These are phyloP conservation scores for Pogonognathellus flavescens DNA, from an alignment of 1,140 invertebrate genomes.

Conservation along the genomic window DNA sequence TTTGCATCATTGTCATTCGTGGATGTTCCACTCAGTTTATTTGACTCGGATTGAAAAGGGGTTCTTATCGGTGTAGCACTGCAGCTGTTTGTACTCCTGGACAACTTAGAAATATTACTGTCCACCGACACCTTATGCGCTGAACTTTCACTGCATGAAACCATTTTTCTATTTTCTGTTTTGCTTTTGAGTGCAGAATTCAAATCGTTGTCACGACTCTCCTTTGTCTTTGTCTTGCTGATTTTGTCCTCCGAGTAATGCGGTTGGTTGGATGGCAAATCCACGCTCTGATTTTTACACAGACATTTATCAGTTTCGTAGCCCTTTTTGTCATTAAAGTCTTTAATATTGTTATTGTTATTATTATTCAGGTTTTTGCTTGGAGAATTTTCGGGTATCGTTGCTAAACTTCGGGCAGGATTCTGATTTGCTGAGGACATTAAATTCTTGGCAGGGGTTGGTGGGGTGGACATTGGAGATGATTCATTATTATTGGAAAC, in stretches of 20 bases:
- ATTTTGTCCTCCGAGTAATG: not conserved
- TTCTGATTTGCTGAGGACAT: not conserved
- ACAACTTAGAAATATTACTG: not conserved
- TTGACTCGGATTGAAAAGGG: too few relatives aligned
- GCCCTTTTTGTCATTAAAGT: conserved; percentile 39
- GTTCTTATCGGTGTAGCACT: not conserved
- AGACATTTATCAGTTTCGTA: conserved; percentile 14
- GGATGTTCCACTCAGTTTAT: not conserved
- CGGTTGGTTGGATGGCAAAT: too few relatives aligned
- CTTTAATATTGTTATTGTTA: conserved; percentile 50
- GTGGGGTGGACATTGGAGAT: not conserved
- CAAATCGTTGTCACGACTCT: not conserved
- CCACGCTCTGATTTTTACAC: not conserved
- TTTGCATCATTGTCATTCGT: not conserved
- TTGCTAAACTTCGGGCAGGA: not conserved
- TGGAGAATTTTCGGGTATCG: conserved; percentile 16
- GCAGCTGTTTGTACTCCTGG: not conserved
- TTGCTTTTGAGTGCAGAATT: not conserved
- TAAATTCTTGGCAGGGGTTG: not conserved
- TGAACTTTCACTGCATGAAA: not conserved
- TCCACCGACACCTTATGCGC: not conserved
- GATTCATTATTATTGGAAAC: not conserved
- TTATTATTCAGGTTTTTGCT: conserved; percentile 31
- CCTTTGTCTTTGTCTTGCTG: not conserved
- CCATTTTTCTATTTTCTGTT: not conserved